Conservation (phyloP, 2,888 invertebrate genomes). For the Hymenopus coronatus region DNA sequence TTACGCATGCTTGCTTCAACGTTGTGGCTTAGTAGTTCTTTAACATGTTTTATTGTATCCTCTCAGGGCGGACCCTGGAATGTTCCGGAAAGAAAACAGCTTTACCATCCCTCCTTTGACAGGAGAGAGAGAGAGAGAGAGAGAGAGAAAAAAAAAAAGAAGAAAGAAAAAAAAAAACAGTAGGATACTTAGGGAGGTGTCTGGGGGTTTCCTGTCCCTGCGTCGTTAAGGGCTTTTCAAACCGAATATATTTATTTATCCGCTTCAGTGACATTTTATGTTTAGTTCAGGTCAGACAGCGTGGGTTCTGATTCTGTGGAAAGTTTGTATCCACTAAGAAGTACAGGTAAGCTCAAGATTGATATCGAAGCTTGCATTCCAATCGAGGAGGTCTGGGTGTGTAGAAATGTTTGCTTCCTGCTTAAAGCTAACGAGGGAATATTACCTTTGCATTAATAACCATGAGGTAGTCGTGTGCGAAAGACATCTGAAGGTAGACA, state of each 20-base stretch:
- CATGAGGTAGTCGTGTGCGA: too few relatives aligned
- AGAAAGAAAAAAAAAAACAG: background rate
- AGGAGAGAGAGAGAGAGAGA: background rate
- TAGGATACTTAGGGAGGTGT: background rate
- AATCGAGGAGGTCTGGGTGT: too few relatives aligned
- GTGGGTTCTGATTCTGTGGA: background rate
- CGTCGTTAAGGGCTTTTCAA: background rate
- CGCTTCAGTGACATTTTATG: background rate
- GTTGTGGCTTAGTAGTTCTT: background rate
- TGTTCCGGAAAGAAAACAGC: background rate
- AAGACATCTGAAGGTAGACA: background rate
- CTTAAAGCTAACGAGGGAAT: background rate
- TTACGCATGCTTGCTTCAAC: background rate
- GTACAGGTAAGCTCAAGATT: background rate
- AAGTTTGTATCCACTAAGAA: background rate
- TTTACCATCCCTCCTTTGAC: background rate
- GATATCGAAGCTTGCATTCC: background rate
- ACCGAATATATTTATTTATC: background rate
- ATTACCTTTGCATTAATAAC: too few relatives aligned
- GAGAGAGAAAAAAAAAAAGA: background rate
- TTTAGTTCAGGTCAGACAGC: background rate
- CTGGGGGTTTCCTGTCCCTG: background rate
- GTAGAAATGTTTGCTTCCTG: background rate
- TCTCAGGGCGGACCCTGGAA: background rate
- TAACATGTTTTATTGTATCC: background rate